Evolutionary conservation across 2,797 vertebrate genomes (phyloP), one percentile per base, ranked within the genome.

Genomic region (Tympanoctomys barrerae): DNA sequence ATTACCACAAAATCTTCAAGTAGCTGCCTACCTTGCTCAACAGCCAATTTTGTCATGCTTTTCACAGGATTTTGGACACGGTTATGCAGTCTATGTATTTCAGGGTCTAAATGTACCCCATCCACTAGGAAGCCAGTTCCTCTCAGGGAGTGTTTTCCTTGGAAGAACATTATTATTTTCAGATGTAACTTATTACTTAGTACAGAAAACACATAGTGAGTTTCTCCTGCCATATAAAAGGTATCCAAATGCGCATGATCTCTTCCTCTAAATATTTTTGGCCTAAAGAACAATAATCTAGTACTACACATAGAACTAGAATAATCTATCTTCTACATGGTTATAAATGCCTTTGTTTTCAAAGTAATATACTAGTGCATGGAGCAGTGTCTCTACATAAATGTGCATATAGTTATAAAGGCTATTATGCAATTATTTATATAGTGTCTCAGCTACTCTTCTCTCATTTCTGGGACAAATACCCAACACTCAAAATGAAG

Each of bases 1-100:
- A 89, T 89, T 92, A 91, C 49, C 49, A 33, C 5, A 42, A 83
- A 95, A 52, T 68, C 94, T 95, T 71, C 21, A 42, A 79, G 70
- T 71, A 70, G 31, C 82, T 79, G 46, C 42, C 77, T 21, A 59
- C 33, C 24, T 71, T 39, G 9, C 5, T 24, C 49, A 54, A n/a
- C 39, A 26, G 28, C 64, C 11, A 21, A 22, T 26, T 54, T 1
- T 16, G 39, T 13, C 26, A 14, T 3, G 1, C 22, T 28, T 91
- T 77, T 91, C 31, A n/a, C 13, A 82, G 12, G 2, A 39, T 73
- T n/a, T 2, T 33, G n/a, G 61, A 68, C 54, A 0, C 26, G 0
- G 68, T 59, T 52, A 62, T 26, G 31, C 46, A 42, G 71, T 5
- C 7, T 18, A n/a, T 18, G 7, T n/a, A 64, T 42, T 28, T 57